phyloP scores from a whole-genome alignment of 2,888 invertebrate species.

The Stomorhina lunata region DNA sequence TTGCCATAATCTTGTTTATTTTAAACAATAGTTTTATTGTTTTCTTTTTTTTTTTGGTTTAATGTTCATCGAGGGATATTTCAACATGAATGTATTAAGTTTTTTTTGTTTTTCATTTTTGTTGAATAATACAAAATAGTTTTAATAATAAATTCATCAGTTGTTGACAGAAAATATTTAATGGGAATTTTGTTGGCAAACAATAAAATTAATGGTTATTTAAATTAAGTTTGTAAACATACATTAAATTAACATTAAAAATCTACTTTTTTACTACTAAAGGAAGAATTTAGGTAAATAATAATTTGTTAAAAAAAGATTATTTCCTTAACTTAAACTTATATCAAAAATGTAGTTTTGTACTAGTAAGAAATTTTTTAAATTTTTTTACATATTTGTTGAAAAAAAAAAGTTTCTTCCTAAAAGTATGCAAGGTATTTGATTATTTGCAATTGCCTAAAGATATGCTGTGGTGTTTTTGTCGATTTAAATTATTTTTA shows the following conservation, averaged over 20 bases:
- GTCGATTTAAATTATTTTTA: neutral
- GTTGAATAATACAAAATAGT: neutral
- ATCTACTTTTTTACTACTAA: too few relatives aligned
- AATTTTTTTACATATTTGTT: neutral
- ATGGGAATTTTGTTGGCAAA: neutral
- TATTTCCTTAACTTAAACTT: too few relatives aligned
- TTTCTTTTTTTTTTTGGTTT: neutral
- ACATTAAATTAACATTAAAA: too few relatives aligned
- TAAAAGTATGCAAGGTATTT: neutral
- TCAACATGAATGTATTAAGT: neutral
- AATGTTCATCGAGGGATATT: neutral
- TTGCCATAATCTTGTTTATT: slow-evolving; percentile 12
- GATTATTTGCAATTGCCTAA: neutral
- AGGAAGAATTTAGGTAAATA: too few relatives aligned
- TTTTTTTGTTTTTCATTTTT: neutral
- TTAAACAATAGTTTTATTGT: slow-evolving; percentile 27
- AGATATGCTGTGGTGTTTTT: neutral
- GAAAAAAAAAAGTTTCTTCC: neutral
- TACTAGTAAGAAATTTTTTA: neutral
- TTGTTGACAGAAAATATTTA: neutral
- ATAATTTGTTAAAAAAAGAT: too few relatives aligned
- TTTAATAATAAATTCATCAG: neutral
- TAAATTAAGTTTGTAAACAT: too few relatives aligned
- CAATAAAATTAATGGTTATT: too few relatives aligned
- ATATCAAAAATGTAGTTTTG: too few relatives aligned